Base-by-base conservation (phyloP, 2,797 vertebrate species). In the Microctenopoma lineatum region DNA sequence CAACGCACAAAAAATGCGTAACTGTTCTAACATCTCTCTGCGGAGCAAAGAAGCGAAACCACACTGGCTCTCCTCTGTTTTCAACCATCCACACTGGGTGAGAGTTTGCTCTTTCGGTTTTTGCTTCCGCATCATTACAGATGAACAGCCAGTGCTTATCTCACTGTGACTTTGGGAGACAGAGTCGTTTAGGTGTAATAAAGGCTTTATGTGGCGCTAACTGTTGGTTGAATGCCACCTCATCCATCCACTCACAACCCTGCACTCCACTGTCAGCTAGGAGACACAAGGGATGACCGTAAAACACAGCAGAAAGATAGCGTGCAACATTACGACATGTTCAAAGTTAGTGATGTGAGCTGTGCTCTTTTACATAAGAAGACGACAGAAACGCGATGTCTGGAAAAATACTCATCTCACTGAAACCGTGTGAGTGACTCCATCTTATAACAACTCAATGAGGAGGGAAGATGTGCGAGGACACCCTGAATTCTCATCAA, bases 171-270 rank as follows among this genome's bases (percentile, higher is more conserved):
- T 86, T 86, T 87, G 80, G 89, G 87, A 90, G 89, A 90, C 76
- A 55, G 76, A 87, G 87, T 77, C 84, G 69, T 92, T 92, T 92
- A 93, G 90, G 90, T 88, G 87, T 90, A 91, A 93, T 92, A 92
- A 94, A 92, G 85, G 84, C 90, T 91, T 90, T 91, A 85, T 87
- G 84, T 89, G 89, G 75, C 44, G 79, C 84, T 86, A 89, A 91
- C 88, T 83, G 84, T 88, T 82, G 89, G 80, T 81, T 84, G 85
- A 89, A 89, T 82, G 80, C 81, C 78, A 71, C 79, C 78, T 83
- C 79, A 74, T 78, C 69, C 81, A 66, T 61, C 68, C 53, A 65
- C 77, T 77, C 68, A 81, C 74, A 55, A 67, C 64, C 57, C 76
- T n/a, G 73, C 78, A 80, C 74, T 72, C 75, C 46, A 68, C 77